These are phyloP conservation scores for Alexandromys oeconomus DNA, from an alignment of 2,797 vertebrate species.

Conservation along the genomic window DNA sequence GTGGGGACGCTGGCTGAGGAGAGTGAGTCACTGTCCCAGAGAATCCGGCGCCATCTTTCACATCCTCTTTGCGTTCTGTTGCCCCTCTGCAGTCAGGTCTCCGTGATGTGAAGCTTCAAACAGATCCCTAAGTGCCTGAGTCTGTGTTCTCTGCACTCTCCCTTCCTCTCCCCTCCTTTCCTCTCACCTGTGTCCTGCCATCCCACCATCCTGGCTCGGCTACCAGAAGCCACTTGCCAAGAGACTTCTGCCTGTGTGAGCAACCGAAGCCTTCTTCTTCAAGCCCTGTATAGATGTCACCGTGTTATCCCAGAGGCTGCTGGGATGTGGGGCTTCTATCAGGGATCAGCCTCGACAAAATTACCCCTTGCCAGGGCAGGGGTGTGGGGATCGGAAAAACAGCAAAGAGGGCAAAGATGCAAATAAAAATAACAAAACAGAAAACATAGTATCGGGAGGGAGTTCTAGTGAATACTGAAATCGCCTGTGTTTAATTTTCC, in stretches of 20 bases:
- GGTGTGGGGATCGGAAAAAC: too few relatives aligned
- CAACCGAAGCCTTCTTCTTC: too few relatives aligned
- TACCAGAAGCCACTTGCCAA: neutral
- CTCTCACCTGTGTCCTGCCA: neutral
- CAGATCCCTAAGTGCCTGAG: neutral
- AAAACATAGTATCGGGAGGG: too few relatives aligned
- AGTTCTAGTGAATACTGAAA: too few relatives aligned
- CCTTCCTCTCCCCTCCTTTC: too few relatives aligned
- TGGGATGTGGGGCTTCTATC: neutral
- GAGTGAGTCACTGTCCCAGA: neutral
- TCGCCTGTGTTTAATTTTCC: too few relatives aligned
- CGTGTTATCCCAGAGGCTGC: neutral
- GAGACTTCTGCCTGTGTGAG: neutral
- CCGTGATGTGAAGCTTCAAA: neutral
- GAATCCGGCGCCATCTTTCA: slow-evolving; percentile 29
- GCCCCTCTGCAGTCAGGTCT: neutral
- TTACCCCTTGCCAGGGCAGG: too few relatives aligned
- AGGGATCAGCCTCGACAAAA: too few relatives aligned
- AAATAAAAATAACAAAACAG: too few relatives aligned
- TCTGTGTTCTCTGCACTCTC: too few relatives aligned
- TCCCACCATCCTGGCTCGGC: accelerated
- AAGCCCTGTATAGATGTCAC: neutral
- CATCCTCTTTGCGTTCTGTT: neutral
- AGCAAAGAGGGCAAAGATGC: too few relatives aligned
- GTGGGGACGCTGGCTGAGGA: neutral